Base-by-base conservation (phyloP, 2,797 vertebrate genomes). In the Crenichthys baileyi region DNA sequence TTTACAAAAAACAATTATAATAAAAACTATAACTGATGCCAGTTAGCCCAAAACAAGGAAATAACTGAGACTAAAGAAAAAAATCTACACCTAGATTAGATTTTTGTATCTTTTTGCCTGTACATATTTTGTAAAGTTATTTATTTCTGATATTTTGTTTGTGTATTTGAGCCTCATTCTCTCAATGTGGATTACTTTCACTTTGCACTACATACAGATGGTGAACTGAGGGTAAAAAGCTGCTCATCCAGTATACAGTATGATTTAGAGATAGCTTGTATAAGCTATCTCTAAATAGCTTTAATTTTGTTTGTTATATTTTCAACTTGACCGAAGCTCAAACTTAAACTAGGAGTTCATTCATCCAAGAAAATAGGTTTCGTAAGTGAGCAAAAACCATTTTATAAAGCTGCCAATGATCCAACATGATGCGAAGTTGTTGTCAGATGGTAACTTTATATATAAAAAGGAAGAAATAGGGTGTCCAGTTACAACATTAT, bases 401-500 rank as follows among this genome's bases (percentile, higher is more conserved):
- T 39, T 65, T 61, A 20, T 20, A 36, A 18, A 16, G 15, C 24
- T 61, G 48, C 48, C 8, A 50, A 50, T 51, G 50, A 3, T 20
- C 5, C 15, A 51, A 51, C 50, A 51, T 51, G 16, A 6, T 51
- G 16, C 3, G 20, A 65, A 39, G 1, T 65, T 36, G 29, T 63
- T 36, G 6, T 61, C 58, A 2, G 58, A 61, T 7, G 1, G 26
- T 7, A 13, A 60, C 56, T 60, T 60, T 7, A 3, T 29, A 4
- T 36, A 36, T 4, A 36, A 36, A 36, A 61, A 18, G 61, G 22
- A 9, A 8, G 31, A 20, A 65, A 51, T 18, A 65, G 4, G 65
- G 6, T n/a, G 65, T 44, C 65, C 5, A 24, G 65, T 68, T 58
- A 70, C 77, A 63, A 77, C 71, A 75, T 76, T 36, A 58, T 70